Base-by-base conservation (phyloP, 1,140 invertebrate species). In the Papilio glaucus region DNA sequence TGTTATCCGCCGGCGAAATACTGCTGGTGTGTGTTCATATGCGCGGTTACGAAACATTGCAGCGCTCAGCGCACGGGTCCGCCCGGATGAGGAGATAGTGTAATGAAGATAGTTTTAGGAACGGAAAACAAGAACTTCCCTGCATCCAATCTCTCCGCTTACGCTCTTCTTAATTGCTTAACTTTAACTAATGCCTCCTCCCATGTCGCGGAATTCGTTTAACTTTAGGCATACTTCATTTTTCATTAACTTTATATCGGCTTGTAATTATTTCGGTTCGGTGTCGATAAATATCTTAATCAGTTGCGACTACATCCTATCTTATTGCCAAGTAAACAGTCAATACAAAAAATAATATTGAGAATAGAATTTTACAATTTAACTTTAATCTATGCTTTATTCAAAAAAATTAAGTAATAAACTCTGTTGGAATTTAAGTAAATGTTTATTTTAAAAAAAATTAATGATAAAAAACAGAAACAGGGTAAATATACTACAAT, bases 31-130 rank as follows among this genome's bases (percentile, higher is more conserved):
- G 72, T 71, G 73, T 78, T 78, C 78, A 83, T 80, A 81, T 78
- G 75, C 65, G 71, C 79, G 74, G 78, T 78, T 75, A 65, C 62
- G 71, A 75, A 75, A 75, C 73, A 75, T 71, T 60, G 38, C 63
- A 45, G 49, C 41, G 69, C 29, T 33, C 53, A 38, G 49, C 60
- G 69, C 15, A 21, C 53, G 13, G 37, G n/a, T 7, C 71, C 2
- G 53, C 61, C 38, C 71, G 72, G 62, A 78, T 79, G 82, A 80
- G 82, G 77, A 80, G 81, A 75, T 76, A 79, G 78, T 82, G 86
- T 88, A 91, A 90, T 89, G 87, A 85, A 89, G 87, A 89, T 91
- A 91, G 89, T 91, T 91, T 88, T 83, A 79, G 81, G 81, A 85
- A 81, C 75, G 79, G 86, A 87, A 90, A 89, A 89, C 88, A 86